Base-by-base conservation (phyloP, 2,113 vertebrate genomes). In the Miniopterus natalensis region DNA sequence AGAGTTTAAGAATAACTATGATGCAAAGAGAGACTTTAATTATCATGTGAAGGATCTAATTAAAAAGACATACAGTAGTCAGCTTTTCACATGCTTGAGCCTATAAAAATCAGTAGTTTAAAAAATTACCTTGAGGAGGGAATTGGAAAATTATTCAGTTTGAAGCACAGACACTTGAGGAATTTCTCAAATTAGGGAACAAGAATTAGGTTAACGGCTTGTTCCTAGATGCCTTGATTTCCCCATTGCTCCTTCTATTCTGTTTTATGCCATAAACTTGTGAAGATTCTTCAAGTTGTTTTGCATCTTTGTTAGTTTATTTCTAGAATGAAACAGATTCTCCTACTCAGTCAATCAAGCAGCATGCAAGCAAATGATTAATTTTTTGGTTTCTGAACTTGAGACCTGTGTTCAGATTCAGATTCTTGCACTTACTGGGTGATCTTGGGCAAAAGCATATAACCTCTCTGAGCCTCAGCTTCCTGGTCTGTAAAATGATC, bases 41-140 rank as follows among this genome's bases (percentile, higher is more conserved):
- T 94, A 93, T 96, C 79, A 94, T 92, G 84, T 97, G 96, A 86
- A 96, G 88, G 83, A 92, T 61, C 84, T 89, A 74, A 95, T 92
- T 92, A 96, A 96, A 97, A 98, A 97, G 96, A 94, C 53, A 59
- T 68, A 88, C 87, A 97, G 88, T 90, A 93, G 71, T 92, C 65
- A 4, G 61, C 84, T 59, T 61, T 84, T 97, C 49, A 31, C 88
- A 86, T 42, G 90, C 68, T 36, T 55, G 25, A 92, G n/a, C 88
- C 97, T 96, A 96, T 93, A 97, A 97, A 97, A 97, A 90, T 88
- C 73, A 88, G 88, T 45, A 40, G 61, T 93, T 93, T 79, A 96
- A 92, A 97, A 93, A 97, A 95, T 98, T 95, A 97, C 73, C 87
- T 95, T 96, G 88, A 89, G 81, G 93, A 94, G 93, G 93, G 96